phyloP scores from a whole-genome alignment of 2,888 invertebrate species.

The Eristalis arbustorum region DNA sequence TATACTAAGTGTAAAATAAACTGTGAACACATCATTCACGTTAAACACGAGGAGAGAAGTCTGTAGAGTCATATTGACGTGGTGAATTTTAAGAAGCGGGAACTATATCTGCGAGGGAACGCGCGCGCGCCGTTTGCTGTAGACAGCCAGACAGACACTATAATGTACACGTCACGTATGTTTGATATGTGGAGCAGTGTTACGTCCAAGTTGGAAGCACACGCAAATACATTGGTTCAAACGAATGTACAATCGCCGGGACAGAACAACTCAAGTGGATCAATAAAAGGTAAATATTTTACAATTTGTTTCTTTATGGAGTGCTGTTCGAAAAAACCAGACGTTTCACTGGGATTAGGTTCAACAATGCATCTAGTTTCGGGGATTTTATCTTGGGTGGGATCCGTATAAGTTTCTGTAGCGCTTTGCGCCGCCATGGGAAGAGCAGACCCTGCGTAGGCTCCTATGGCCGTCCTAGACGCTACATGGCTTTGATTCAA shows the following conservation, averaged over 20 bases:
- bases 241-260: slow-evolving; percentile 80
- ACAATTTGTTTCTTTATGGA: background rate
- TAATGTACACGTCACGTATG: slow-evolving; percentile 81
- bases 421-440: no score
- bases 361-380: no score
- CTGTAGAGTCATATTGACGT: slow-evolving; percentile 37
- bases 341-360: no score
- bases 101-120: background rate
- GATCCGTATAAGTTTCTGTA: no score
- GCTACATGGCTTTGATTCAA: no score
- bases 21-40: slow-evolving; percentile 72
- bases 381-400: no score
- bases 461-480: no score
- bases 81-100: no score
- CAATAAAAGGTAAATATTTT: slow-evolving; percentile 79
- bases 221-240: slow-evolving; percentile 80
- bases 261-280: slow-evolving; percentile 80
- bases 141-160: slow-evolving; percentile 71
- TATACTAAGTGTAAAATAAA: slow-evolving; percentile 64
- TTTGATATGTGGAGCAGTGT: slow-evolving; percentile 81
- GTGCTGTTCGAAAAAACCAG: no score
- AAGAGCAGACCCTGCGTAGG: no score
- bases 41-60: slow-evolving; percentile 50
- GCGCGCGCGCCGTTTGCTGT: slow-evolving; percentile 22
- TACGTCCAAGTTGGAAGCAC: slow-evolving; percentile 81